A percentile compares a stretch with the other conserved stretches of the same genome.
Conservation (phyloP, 2,113 vertebrate genomes). For the Poeciliopsis prolifica region DNA sequence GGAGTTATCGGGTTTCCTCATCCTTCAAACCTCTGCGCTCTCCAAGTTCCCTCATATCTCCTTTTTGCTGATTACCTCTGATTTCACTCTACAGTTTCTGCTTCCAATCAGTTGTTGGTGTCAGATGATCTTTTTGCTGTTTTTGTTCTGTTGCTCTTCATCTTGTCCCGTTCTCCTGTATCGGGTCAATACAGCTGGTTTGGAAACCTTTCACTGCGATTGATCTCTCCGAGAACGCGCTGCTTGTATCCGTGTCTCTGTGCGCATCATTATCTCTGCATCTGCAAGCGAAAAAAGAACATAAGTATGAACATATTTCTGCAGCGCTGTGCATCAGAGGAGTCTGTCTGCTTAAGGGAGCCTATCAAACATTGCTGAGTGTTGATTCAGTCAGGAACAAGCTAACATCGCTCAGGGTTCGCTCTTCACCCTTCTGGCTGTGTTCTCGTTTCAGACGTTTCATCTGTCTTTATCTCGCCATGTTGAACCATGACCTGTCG, state of each 20-base stretch:
- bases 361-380: conserved; percentile 46
- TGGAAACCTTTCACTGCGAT: conserved; percentile 36
- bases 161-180: conserved; percentile 20
- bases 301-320: conserved; percentile 8
- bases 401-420: conserved; percentile 42
- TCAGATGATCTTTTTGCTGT: conserved; percentile 39
- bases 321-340: conserved; percentile 31
- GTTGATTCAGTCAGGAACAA: conserved; percentile 46
- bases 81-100: conserved; percentile 30
- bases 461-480: conserved; percentile 50
- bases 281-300: conserved; percentile 7
- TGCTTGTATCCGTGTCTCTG: conserved; percentile 12
- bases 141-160: conserved; percentile 40
- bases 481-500: conserved; percentile 33
- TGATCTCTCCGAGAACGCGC: conserved; percentile 31
- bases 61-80: conserved; percentile 44
- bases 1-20: conserved; percentile 49
- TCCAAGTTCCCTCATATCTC: conserved; percentile 9
- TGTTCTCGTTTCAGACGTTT: conserved; percentile 35
- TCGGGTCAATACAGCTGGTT: conserved; percentile 46
- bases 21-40: not conserved
- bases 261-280: conserved; percentile 31
- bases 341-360: conserved; percentile 18
- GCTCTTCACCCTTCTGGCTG: conserved; percentile 25
- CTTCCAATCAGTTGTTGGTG: conserved; percentile 42